Base-by-base conservation (phyloP, 1,140 invertebrate species). In the Coenobita brevimanus region DNA sequence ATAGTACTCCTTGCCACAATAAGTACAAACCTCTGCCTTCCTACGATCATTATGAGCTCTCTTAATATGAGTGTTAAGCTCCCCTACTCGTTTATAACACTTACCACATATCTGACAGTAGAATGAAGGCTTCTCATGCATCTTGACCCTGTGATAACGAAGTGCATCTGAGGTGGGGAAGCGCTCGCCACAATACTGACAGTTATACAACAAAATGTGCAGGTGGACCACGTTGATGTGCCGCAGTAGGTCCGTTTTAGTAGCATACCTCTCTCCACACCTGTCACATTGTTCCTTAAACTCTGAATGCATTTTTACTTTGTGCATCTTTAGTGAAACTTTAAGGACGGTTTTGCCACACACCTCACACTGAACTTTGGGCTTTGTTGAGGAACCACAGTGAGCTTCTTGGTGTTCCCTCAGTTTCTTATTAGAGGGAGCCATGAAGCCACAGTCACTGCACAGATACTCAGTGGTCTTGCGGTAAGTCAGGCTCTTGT, bases 231-330 rank as follows among this genome's bases (percentile, higher is more conserved):
- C 90, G 75, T 90, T 90, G 41, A 90, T 89, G 30, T 90, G 90
- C 21, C 90, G 71, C 38, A 90, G 62, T 27, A 90, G 76, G 62
- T 90, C 90, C 10, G 90, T 90, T 71, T 90, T 90, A 27, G 90
- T 90, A 57, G 90, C 90, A 73, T 90, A 90, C 10, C 88, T 60
- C 36, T 90, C 90, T 4, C 90, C 90, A 87, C 90, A 90, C n/a
- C 90, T 81, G 80, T 90, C 90, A 87, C 90, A 90, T 71, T 90
- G 87, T 62, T 90, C 90, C 62, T 90, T 90, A 64, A 90, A 90
- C 17, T 90, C 90, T 30, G 90, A 90, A 62, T 90, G 90, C 90
- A 90, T 90, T 38, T 90, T 90, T 15, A 90, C 81, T 82, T 90
- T 90, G 54, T 90, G 90, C 90, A 90, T 90, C 69, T 90, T 90